A percentile compares a stretch with the other conserved stretches of the same genome.
Conservation (phyloP, 2,113 vertebrate genomes). For the Vanacampus margaritifer region DNA sequence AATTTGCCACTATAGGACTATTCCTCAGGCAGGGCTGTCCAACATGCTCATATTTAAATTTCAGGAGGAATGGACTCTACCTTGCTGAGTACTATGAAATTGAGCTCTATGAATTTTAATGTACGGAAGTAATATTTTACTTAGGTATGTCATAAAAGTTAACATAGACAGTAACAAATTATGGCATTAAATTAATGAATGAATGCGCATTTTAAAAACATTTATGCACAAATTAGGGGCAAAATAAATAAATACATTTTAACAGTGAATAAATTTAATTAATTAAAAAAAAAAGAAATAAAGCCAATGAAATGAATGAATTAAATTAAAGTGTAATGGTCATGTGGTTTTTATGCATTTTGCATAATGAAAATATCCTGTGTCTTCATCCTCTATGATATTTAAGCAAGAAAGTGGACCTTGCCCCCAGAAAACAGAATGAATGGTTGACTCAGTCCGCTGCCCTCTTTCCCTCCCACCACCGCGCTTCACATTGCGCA, state of each 20-base stretch:
- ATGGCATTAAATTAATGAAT: too few relatives aligned
- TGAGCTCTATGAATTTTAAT: background rate
- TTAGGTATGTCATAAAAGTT: background rate
- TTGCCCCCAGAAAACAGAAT: constrained; percentile 29
- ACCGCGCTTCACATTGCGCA: constrained; percentile 5
- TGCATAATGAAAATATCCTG: constrained; percentile 17
- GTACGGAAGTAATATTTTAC: background rate
- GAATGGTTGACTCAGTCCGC: constrained; percentile 39
- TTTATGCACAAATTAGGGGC: too few relatives aligned
- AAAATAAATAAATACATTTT: too few relatives aligned
- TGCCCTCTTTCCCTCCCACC: constrained; percentile 31
- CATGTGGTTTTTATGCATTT: too few relatives aligned
- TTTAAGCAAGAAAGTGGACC: constrained; percentile 46
- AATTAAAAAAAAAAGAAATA: too few relatives aligned
- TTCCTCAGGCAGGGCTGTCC: constrained; percentile 38
- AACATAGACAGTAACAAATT: too few relatives aligned
- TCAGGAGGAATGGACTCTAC: background rate
- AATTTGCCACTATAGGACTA: constrained; percentile 41
- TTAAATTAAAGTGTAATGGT: too few relatives aligned
- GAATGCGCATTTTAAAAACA: too few relatives aligned
- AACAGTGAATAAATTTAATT: too few relatives aligned
- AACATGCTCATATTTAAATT: background rate
- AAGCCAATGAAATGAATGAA: too few relatives aligned
- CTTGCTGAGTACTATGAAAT: background rate
- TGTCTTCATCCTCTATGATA: constrained; percentile 36